Evolutionary conservation across 1,140 invertebrate species (phyloP).

Genomic region (Ceratitis capitata): DNA sequence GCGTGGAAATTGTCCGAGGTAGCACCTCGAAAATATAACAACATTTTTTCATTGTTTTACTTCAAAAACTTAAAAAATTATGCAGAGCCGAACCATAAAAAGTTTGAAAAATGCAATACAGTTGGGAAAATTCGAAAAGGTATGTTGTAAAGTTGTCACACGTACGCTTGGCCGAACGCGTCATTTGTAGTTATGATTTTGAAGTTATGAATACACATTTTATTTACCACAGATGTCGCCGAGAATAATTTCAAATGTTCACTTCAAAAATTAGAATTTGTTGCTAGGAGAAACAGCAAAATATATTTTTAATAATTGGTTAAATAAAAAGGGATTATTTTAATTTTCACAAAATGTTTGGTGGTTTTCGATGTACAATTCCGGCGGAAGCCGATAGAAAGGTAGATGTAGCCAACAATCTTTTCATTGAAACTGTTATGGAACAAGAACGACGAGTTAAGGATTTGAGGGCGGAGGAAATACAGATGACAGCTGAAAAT

Average conservation of each 20-base stretch:
- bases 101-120: too few species aligned
- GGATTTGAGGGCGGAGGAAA: conserved; percentile 3
- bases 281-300: background rate
- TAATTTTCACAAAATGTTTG: conserved; percentile 33
- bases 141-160: too few species aligned
- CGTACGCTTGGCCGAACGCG: too few species aligned
- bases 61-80: too few species aligned
- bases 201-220: too few species aligned
- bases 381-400: background rate
- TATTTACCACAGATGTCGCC: background rate
- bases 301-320: background rate
- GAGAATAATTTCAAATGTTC: background rate
- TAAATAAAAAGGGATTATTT: background rate
- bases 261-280: background rate
- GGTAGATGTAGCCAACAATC: background rate
- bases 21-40: too few species aligned
- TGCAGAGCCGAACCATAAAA: too few species aligned
- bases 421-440: conserved; percentile 36
- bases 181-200: too few species aligned
- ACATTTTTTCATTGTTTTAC: too few species aligned
- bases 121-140: too few species aligned
- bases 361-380: background rate
- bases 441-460: conserved; percentile 7
- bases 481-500: conserved; percentile 39
- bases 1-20: too few species aligned